Base-by-base conservation (phyloP, 2,888 invertebrate genomes). In the Eupithecia dodoneata region DNA sequence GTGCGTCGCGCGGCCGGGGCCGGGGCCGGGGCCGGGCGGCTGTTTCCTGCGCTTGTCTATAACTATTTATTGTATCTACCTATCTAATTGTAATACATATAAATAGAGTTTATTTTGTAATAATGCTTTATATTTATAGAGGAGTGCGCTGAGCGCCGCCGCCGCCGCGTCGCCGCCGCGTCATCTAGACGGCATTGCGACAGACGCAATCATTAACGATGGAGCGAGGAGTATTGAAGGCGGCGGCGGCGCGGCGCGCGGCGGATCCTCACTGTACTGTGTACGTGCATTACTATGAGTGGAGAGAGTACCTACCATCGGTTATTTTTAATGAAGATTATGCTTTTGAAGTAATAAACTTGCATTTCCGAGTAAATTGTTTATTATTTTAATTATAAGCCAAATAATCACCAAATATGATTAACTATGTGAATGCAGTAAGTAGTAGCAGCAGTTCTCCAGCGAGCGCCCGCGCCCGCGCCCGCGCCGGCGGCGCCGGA, bases 271-370 rank as follows among this genome's bases (percentile, higher is more conserved):
- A 44, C 66, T 49, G 65, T 41, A 44, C 66, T 49, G 41, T 41
- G 72, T 75, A 75, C 49, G 52, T 49, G 49, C 13, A 49, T 44
- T 41, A 71, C 44, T 63, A 80, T 79, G 83, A 71, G 63, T 80
- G 85, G 85, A 83, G 84, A 85, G 85, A 82, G 85, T 83, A 80
- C 83, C 83, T 86, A 84, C 85, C 85, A 87, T 88, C 89, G 87
- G 87, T 87, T 89, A 90, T 44, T 87, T 87, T 85, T 86, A 86
- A 87, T 87, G 88, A 89, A 91, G 88, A 92, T 89, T 90, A 90
- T 90, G 93, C 93, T 93, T 93, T 89, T 88, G 85, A 91, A 91
- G 89, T 91, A 93, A 93, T 93, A 92, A 92, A 91, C 89, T 88
- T 91, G 93, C 93, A 93, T 93, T 93, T 93, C 90, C 84, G 85